phyloP scores from a whole-genome alignment of 2,797 vertebrate species.

The Schizopygopsis pylzovi region DNA sequence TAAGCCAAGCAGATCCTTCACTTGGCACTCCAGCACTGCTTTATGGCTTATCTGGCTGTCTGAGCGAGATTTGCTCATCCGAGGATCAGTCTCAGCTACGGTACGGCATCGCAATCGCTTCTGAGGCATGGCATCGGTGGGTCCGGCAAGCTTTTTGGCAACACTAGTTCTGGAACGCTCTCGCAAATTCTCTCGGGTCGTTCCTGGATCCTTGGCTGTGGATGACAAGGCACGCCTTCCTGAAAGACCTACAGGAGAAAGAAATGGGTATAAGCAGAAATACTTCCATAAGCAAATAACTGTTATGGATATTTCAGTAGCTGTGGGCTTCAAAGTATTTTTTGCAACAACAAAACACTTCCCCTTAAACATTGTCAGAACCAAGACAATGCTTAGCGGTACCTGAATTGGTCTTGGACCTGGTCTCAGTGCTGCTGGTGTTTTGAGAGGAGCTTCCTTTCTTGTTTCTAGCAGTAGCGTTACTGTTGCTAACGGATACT shows the following conservation, averaged over 20 bases:
- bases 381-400: background rate
- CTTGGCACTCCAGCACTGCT: slow-evolving; percentile 82
- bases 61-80: slow-evolving; percentile 85
- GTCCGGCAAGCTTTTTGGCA: slow-evolving; percentile 77
- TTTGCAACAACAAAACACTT: background rate
- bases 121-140: slow-evolving; percentile 60
- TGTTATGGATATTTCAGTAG: background rate
- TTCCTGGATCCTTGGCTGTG: slow-evolving; percentile 79
- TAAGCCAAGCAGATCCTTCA: slow-evolving; percentile 83
- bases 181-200: slow-evolving; percentile 80
- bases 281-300: background rate
- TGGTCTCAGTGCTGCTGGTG: slow-evolving; percentile 74
- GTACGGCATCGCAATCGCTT: slow-evolving; percentile 82
- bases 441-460: slow-evolving; percentile 70
- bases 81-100: slow-evolving; percentile 75
- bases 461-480: slow-evolving; percentile 78
- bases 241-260: slow-evolving; percentile 61
- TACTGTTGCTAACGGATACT: slow-evolving; percentile 72
- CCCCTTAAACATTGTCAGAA: background rate
- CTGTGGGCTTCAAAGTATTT: background rate
- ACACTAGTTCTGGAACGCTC: slow-evolving; percentile 77
- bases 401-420: slow-evolving; percentile 77
- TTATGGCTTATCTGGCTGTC: slow-evolving; percentile 87
- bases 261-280: background rate
- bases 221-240: slow-evolving; percentile 79